Base-by-base conservation (phyloP, 1,140 invertebrate species). In the Latrodectus geometricus region DNA sequence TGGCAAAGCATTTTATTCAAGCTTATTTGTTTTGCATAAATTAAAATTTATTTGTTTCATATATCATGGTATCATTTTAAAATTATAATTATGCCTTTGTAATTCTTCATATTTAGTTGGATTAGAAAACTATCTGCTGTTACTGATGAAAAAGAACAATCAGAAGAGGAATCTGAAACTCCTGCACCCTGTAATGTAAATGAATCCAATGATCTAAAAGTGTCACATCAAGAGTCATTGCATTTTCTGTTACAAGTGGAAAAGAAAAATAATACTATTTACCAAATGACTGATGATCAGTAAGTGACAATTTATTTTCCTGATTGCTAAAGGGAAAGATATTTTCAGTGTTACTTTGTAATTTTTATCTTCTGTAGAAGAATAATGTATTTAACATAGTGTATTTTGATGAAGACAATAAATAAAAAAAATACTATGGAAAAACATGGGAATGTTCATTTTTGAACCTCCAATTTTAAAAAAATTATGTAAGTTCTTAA, bases 141-240 rank as follows among this genome's bases (percentile, higher is more conserved):
- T 15, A 83, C 72, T 66, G 81, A 83, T 83, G 81, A 83, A 50
- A 75, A 66, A 75, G 80, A 83, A 50, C 72, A 74, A 65, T 81
- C 79, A 12, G 80, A 83, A 74, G 81, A 83, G 5, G 81, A 83
- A 75, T 12, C n/a, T 21, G 54, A 66, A 15, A 12, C 9, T 48
- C 12, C 69, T 61, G 49, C 8, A 21, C 15, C 15, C 2, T 9
- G 5, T 14, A 72, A 75, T 49, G 54, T 8, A 81, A 49, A 4
- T 9, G 78, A 81, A 54, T 5, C 35, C 5, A 35, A 35, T 35
- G 35, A 35, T 35, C 35, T 35, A 35, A 1, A 15, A 65, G n/a
- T 65, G 12, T 8, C 11, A 61, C 54, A 61, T 61, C 54, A 61
- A 14, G 54, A 61, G 17, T 61, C 54, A 8, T 11, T 61, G 54